These are phyloP conservation scores for Nomada flava DNA, from an alignment of 2,888 invertebrate genomes.

Conservation along the genomic window DNA sequence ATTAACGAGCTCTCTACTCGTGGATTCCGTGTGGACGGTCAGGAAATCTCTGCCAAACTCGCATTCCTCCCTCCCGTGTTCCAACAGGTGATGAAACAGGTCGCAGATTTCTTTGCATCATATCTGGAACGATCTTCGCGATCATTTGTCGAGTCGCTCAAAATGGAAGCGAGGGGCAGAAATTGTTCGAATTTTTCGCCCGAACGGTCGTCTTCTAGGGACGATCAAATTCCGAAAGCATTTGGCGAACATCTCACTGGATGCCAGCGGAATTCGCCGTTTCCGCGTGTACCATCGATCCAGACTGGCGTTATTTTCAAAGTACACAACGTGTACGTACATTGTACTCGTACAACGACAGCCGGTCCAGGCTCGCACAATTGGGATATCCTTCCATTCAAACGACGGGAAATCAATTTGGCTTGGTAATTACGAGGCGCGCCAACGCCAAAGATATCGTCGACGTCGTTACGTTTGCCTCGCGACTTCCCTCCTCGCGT, in stretches of 20 bases:
- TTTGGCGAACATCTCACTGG: constrained; percentile 22
- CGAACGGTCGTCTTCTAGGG: background rate
- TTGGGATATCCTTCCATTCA: constrained; percentile 66
- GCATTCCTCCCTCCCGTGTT: background rate
- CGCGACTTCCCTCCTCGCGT: background rate
- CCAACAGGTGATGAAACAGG: constrained; percentile 38
- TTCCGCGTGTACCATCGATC: constrained; percentile 53
- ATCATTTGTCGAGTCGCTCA: too few species aligned
- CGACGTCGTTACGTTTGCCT: constrained; percentile 24
- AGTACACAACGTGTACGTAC: constrained; percentile 37
- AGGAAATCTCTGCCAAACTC: background rate
- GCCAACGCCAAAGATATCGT: constrained; percentile 45
- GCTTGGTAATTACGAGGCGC: constrained; percentile 62
- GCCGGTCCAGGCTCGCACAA: constrained; percentile 43
- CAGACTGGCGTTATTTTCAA: constrained; percentile 53
- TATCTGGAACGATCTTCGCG: background rate
- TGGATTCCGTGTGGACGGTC: background rate
- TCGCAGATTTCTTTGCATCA: background rate
- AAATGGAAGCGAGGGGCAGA: background rate
- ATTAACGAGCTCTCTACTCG: background rate
- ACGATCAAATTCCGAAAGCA: constrained; percentile 27
- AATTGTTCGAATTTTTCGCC: background rate
- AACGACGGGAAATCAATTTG: constrained; percentile 69
- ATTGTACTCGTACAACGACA: constrained; percentile 31
- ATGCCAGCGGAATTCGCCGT: constrained; percentile 45